Evolutionary conservation across 1,140 invertebrate species (phyloP), one percentile per base, ranked within the genome.

Genomic region (Dinoponera quadriceps): DNA sequence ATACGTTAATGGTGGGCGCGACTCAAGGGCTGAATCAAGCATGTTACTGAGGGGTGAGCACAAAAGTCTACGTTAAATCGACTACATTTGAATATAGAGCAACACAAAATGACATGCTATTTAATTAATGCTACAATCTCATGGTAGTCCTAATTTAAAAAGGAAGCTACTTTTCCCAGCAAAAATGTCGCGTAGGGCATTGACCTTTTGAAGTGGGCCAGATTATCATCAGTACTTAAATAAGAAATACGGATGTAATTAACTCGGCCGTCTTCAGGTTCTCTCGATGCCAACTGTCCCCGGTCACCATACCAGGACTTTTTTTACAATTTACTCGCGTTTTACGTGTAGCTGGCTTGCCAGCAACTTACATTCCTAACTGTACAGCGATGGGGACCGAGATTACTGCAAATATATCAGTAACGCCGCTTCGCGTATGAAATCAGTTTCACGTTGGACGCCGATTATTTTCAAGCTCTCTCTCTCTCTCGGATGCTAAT

Each of bases 321-420:
- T 78, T 44, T 66, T 77, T 69, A 22, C 18, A 69, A 78, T 55
- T 44, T 78, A 81, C n/a, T 81, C 38, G 55, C 38, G 25, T 81
- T 60, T 81, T 33, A 81, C n/a, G n/a, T 44, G 49, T 68, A 69
- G 49, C 13, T 81, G 22, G 51, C 38, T 44, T 44, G 38, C 63
- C 83, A 85, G 55, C 85, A 78, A 51, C 71, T 74, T 57, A 38
- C 44, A 90, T 88, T 91, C 88, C 89, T 91, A 91, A 91, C 91
- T 90, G 91, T 91, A 90, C 78, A 68, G 27, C 59, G 84, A 91
- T 87, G 63, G 74, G 38, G 62, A 72, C 29, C 25, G 57, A 82
- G 87, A 85, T 88, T 75, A 48, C 81, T 65, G 66, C 33, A 89
- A 91, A 91, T 89, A 89, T 90, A 91, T 88, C 82, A 87, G 83